Conservation (phyloP, 2,888 invertebrate species). For the Amphipyra tragopoginis region DNA sequence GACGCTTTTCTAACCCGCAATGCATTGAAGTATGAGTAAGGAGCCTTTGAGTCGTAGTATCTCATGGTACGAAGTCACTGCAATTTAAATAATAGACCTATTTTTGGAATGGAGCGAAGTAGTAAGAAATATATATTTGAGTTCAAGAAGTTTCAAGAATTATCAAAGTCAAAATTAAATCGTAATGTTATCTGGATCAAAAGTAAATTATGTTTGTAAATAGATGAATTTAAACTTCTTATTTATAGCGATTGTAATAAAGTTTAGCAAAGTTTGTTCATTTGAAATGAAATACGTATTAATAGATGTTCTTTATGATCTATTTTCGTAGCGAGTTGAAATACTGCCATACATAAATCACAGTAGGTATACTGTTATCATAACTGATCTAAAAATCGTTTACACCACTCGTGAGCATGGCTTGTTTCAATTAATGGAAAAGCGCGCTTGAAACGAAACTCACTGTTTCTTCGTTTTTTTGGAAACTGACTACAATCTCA, state of each 20-base stretch:
- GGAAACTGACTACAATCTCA: too few species aligned
- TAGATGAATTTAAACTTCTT: background rate
- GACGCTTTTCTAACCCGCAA: background rate
- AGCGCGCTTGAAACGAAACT: too few species aligned
- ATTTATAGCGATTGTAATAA: too few species aligned
- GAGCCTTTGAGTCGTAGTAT: background rate
- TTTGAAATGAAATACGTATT: background rate
- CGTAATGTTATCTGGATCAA: background rate
- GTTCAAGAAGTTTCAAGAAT: background rate
- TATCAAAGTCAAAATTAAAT: background rate
- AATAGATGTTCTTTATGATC: too few species aligned
- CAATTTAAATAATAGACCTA: constrained; percentile 3
- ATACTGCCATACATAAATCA: too few species aligned
- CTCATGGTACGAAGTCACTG: background rate
- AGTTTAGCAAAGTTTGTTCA: too few species aligned
- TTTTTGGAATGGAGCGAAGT: constrained; percentile 5
- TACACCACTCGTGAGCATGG: too few species aligned
- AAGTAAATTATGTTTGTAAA: constrained; percentile 2
- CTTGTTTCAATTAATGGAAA: too few species aligned
- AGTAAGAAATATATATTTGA: background rate
- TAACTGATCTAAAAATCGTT: too few species aligned
- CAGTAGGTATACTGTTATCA: too few species aligned
- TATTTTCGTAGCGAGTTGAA: too few species aligned
- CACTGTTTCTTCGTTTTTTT: too few species aligned
- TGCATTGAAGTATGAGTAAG: constrained; percentile 1